Conservation (phyloP, 2,888 invertebrate genomes). For the Cantharis nigra region DNA sequence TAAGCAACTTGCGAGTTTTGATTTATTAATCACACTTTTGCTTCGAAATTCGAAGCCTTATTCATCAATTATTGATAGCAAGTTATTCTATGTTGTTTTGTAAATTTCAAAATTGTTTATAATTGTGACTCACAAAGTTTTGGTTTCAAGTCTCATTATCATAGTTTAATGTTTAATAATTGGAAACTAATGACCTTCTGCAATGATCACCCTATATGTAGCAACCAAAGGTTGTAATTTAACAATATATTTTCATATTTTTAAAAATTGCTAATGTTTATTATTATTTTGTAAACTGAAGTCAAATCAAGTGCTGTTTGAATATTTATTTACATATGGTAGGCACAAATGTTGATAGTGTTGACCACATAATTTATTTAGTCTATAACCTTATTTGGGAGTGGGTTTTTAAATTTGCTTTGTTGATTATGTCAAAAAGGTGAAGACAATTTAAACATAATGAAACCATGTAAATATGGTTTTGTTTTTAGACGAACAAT, state of each 20-base stretch:
- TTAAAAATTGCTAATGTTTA: too few species aligned
- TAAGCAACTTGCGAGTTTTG: not conserved
- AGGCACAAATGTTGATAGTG: not conserved
- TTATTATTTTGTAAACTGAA: not conserved
- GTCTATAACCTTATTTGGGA: not conserved
- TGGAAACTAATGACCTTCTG: not conserved
- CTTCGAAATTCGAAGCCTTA: not conserved
- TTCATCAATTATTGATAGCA: not conserved
- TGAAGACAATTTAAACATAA: not conserved
- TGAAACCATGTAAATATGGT: not conserved
- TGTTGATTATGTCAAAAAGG: not conserved
- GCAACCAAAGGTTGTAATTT: not conserved
- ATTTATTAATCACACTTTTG: not conserved
- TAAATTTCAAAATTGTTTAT: not conserved
- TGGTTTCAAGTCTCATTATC: not conserved
- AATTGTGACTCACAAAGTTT: not conserved
- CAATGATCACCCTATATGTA: not conserved
- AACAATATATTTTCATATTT: not conserved
- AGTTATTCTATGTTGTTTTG: not conserved
- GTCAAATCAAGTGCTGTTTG: not conserved
- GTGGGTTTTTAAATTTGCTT: not conserved
- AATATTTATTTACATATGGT: not conserved
- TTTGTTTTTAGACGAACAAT: not conserved
- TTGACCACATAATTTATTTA: not conserved
- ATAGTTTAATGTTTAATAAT: not conserved